phyloP scores from a whole-genome alignment of 1,140 invertebrate species.

The Pinna nobilis region DNA sequence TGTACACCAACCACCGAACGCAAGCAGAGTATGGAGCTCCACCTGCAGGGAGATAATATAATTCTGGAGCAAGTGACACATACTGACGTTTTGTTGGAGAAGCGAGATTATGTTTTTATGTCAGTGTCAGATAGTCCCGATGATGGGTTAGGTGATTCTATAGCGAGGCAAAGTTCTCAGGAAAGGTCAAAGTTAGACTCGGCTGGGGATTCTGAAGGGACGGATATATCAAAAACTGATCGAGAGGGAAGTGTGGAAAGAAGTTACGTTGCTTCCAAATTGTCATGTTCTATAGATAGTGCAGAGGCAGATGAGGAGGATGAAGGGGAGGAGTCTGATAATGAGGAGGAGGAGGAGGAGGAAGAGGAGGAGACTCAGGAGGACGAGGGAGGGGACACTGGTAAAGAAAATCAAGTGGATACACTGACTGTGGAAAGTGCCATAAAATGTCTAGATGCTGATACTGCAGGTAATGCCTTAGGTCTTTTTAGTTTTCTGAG shows the following conservation, averaged over 20 bases:
- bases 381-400: slow-evolving; percentile 34
- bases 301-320: slow-evolving; percentile 65
- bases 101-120: slow-evolving; percentile 48
- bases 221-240: slow-evolving; percentile 58
- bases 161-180: slow-evolving; percentile 63
- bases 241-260: slow-evolving; percentile 62
- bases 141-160: slow-evolving; percentile 70
- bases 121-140: slow-evolving; percentile 68
- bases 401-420: slow-evolving; percentile 1
- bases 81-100: slow-evolving; percentile 48
- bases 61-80: slow-evolving; percentile 57
- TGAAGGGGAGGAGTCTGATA: slow-evolving; percentile 47
- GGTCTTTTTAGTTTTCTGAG: background rate
- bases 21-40: slow-evolving; percentile 65
- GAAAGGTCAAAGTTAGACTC: slow-evolving; percentile 65
- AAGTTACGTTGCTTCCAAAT: slow-evolving; percentile 74
- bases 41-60: slow-evolving; percentile 41
- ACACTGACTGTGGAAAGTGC: background rate
- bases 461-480: background rate
- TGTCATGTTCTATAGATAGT: slow-evolving; percentile 75
- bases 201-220: slow-evolving; percentile 60
- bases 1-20: slow-evolving; percentile 68
- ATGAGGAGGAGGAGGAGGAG: slow-evolving; percentile 43
- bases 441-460: background rate
- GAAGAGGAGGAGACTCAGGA: slow-evolving; percentile 42